Base-by-base conservation (phyloP, 92 coral and sea anemone genomes). In the Scolanthus callimorphus region DNA sequence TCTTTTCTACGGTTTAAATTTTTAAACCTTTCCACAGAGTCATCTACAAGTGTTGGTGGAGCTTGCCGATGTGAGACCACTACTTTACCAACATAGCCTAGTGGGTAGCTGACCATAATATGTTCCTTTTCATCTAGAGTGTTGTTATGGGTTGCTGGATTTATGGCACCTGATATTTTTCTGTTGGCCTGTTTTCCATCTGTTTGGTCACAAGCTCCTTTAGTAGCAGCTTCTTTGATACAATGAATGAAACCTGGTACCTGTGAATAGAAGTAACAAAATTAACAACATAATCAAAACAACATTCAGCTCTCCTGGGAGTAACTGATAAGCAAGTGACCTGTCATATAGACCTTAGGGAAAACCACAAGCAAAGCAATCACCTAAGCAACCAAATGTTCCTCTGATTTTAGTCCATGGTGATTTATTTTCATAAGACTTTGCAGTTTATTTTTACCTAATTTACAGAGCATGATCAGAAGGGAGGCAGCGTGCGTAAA, bases 51-150 rank as follows among this genome's bases (percentile, higher is more conserved):
- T 2, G 96, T 88, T 1, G 96, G 92, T 0, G 97, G 97, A 0
- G 97, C 97, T 62, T 78, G 95, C 37, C 96, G 73, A 47, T 91
- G 97, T 9, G 97, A 91, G 0, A 91, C 97, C 20, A 67, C 67
- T 25, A 87, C 81, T 60, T 63, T 84, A 2, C 97, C 97, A 29
- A 91, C 81, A 56, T 91, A 91, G 62, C 88, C 79, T 54, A 91
- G 51, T 3, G 88, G 74, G 50, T 74, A 88, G 6, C 65, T 61
- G 26, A 88, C 86, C 51, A 51, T 48, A 21, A 63, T 65, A 0
- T 51, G 64, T 19, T 70, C 53, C 28, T 24, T 34, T 22, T 19
- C 62, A 17, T 52, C 59, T 25, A 49, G 28, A 45, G 13, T 15
- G 50, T 39, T 24, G 29, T 27, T 28, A 38, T 49, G 17, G 23